Evolutionary conservation across 2,888 invertebrate genomes (phyloP).

Genomic region (Lithophane ornitopus): DNA sequence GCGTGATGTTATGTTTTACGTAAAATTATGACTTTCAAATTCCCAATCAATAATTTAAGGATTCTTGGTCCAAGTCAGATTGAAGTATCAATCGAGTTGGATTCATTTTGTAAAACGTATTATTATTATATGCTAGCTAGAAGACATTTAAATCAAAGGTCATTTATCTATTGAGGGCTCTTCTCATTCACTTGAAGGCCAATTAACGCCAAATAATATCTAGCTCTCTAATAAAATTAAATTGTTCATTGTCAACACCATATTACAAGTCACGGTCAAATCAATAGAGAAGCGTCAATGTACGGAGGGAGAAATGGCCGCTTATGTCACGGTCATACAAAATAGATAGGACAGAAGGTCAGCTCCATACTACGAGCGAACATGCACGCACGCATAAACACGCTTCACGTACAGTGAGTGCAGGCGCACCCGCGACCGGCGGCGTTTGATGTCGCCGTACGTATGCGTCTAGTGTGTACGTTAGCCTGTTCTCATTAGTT

Average conservation of each 20-base stretch:
- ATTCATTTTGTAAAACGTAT: background rate
- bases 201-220: slow-evolving; percentile 26
- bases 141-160: background rate
- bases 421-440: background rate
- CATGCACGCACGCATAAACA: too few species aligned
- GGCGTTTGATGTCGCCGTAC: background rate
- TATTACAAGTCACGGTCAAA: slow-evolving; percentile 52
- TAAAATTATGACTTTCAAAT: too few species aligned
- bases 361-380: background rate
- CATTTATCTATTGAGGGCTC: background rate
- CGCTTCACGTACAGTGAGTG: background rate
- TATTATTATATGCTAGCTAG: background rate
- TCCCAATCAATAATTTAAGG: too few species aligned
- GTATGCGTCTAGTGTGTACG: too few species aligned
- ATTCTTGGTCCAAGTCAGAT: too few species aligned
- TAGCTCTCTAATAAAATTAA: slow-evolving; percentile 4
- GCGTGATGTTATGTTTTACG: background rate
- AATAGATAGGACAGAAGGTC: slow-evolving; percentile 3
- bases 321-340: slow-evolving; percentile 25
- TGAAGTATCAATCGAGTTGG: background rate
- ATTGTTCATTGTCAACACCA: slow-evolving; percentile 9
- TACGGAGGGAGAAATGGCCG: slow-evolving; percentile 52
- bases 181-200: background rate
- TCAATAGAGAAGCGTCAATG: slow-evolving; percentile 45
- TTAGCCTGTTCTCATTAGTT: too few species aligned